Evolutionary conservation across 2,113 vertebrate species (phyloP).

Genomic region (Gopherus flavomarginatus): DNA sequence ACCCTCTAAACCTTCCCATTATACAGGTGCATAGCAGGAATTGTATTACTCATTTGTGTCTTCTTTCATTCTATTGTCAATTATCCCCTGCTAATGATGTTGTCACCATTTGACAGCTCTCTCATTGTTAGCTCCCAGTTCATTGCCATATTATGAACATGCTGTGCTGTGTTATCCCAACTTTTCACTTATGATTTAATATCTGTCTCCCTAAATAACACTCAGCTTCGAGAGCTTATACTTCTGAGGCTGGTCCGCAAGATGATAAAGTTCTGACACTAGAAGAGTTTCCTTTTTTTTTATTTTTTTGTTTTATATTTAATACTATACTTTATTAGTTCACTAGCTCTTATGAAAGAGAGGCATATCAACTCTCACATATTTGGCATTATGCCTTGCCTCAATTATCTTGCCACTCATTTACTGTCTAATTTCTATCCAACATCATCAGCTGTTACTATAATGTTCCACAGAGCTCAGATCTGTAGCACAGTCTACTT

Average conservation of each 20-base stretch:
- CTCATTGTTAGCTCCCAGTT: neutral
- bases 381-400: neutral
- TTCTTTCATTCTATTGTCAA: neutral
- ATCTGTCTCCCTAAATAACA: neutral
- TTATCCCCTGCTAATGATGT: neutral
- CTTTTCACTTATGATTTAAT: neutral
- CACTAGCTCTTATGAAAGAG: neutral
- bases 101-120: neutral
- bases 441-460: neutral
- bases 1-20: neutral
- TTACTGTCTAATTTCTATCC: neutral
- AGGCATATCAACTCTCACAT: neutral
- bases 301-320: neutral
- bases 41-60: neutral
- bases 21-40: neutral
- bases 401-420: neutral
- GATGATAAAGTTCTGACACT: neutral
- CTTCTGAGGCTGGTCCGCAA: neutral
- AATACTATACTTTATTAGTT: neutral
- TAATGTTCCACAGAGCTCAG: neutral
- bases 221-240: rapidly evolving
- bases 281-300: neutral
- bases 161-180: neutral
- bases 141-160: neutral
- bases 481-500: neutral